A percentile compares a stretch with the other conserved stretches of the same genome.
phyloP scores from a whole-genome alignment of 2,113 vertebrate genomes.

The Oncorhynchus keta region DNA sequence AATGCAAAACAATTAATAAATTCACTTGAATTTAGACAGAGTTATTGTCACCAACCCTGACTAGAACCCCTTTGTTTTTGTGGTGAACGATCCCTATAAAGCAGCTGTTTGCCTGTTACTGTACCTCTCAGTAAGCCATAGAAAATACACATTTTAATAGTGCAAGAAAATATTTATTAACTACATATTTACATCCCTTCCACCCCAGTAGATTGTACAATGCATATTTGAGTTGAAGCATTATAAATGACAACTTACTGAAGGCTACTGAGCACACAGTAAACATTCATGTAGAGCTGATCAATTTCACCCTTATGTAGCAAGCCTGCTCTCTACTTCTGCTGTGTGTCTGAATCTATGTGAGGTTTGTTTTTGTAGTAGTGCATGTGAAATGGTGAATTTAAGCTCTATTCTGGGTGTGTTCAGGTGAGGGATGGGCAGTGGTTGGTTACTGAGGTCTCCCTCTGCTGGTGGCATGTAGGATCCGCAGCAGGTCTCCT shows the following conservation, averaged over 20 bases:
- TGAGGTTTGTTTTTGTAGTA: neutral
- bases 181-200: slow-evolving; percentile 20
- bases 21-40: no score
- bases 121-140: neutral
- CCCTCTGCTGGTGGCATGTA: slow-evolving; percentile 16
- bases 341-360: neutral
- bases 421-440: neutral
- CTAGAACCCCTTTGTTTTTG: neutral
- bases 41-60: no score
- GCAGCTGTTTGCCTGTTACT: neutral
- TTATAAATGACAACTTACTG: slow-evolving; percentile 1
- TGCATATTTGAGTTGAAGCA: slow-evolving; percentile 31
- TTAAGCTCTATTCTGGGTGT: neutral
- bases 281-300: neutral
- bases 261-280: neutral
- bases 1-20: no score
- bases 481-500: slow-evolving; percentile 21
- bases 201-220: slow-evolving; percentile 4
- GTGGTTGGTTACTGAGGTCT: slow-evolving; percentile 6
- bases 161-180: slow-evolving; percentile 18
- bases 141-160: neutral
- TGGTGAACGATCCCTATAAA: neutral
- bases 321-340: neutral
- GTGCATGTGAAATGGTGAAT: neutral
- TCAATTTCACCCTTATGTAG: neutral